Conservation (phyloP, 2,888 invertebrate genomes). For the Fragum fragum region DNA sequence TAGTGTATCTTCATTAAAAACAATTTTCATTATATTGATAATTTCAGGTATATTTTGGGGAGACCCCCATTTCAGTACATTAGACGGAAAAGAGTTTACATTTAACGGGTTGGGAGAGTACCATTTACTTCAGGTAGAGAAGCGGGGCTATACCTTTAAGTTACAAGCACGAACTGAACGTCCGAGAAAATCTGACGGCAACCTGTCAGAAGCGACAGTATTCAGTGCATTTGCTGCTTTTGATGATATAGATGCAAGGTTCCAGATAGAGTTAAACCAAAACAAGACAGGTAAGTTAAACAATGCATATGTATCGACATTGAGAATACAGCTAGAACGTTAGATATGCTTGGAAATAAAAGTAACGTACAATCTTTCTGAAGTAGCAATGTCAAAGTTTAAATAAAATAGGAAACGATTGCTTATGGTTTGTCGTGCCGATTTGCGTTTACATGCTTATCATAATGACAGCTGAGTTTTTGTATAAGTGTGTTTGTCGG, state of each 20-base stretch:
- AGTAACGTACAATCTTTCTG: background rate
- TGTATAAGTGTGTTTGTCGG: no score
- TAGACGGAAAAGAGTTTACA: conserved; percentile 49
- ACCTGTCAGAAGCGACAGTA: conserved; percentile 34
- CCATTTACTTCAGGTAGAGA: conserved; percentile 22
- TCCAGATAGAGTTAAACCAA: conserved; percentile 46
- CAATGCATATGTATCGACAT: no score
- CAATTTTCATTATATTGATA: no score
- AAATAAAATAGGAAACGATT: no score
- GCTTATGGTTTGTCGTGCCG: no score
- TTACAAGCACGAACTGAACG: conserved; percentile 42
- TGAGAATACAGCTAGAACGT: no score
- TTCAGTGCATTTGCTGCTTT: conserved; percentile 46
- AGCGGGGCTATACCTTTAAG: background rate
- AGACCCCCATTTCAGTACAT: conserved; percentile 48
- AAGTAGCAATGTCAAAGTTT: background rate
- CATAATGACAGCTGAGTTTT: no score
- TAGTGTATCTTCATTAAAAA: no score
- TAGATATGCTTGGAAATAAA: background rate
- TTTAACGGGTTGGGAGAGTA: conserved; percentile 57
- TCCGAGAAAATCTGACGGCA: conserved; percentile 19
- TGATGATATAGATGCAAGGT: conserved; percentile 19
- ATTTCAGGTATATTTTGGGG: conserved; percentile 50
- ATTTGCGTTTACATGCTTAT: no score
- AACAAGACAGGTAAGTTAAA: conserved; percentile 29